phyloP scores from a whole-genome alignment of 2,888 invertebrate genomes.

The Orchestes rusci region DNA sequence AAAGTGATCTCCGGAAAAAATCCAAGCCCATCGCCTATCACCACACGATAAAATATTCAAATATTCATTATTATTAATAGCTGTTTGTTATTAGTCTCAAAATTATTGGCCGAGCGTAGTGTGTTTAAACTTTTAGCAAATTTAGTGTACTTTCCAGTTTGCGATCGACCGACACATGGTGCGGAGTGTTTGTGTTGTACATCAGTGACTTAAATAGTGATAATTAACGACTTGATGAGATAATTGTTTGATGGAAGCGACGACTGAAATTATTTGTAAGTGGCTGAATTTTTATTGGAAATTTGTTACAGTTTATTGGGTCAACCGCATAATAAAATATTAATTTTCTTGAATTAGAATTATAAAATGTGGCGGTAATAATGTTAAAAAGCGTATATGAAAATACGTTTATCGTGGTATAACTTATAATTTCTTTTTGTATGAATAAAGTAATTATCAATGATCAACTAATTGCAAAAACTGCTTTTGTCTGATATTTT shows the following conservation, averaged over 20 bases:
- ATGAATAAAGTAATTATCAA: too few relatives aligned
- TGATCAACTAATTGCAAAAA: too few relatives aligned
- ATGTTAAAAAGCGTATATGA: too few relatives aligned
- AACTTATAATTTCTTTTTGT: too few relatives aligned
- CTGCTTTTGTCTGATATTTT: too few relatives aligned
- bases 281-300: too few relatives aligned
- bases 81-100: conserved; percentile 14
- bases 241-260: conserved; percentile 9
- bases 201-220: conserved; percentile 2
- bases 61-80: conserved; percentile 13
- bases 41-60: conserved; percentile 16
- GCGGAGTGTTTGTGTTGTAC: too few relatives aligned
- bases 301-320: too few relatives aligned
- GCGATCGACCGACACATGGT: conserved; percentile 13
- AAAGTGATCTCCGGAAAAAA: conserved; percentile 3
- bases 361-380: too few relatives aligned
- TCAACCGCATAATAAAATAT: too few relatives aligned
- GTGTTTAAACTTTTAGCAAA: conserved; percentile 14
- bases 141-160: conserved; percentile 17
- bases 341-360: too few relatives aligned
- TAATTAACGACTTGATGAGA: conserved; percentile 7
- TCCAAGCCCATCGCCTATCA: conserved; percentile 5
- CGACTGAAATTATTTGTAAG: conserved; percentile 13
- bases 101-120: conserved; percentile 10
- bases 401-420: too few relatives aligned